Conservation (phyloP, 2,888 invertebrate species). For the Chouioia cunea region DNA sequence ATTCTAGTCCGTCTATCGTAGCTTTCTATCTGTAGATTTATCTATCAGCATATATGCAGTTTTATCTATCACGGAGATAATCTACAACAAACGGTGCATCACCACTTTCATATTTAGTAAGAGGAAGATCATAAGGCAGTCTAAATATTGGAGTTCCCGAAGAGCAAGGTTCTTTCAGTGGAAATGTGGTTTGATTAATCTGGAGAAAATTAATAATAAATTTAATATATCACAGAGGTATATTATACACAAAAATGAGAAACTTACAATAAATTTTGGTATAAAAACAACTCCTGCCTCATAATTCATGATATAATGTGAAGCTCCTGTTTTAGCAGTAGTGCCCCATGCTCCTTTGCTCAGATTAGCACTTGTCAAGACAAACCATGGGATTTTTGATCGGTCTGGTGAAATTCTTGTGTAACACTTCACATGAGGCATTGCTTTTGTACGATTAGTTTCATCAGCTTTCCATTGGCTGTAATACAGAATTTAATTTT, state of each 20-base stretch:
- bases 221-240: not conserved
- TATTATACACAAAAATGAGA: conserved; percentile 2
- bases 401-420: conserved; percentile 79
- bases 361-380: conserved; percentile 93
- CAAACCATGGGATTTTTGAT: conserved; percentile 82
- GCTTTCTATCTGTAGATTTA: not conserved
- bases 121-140: conserved; percentile 87
- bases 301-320: conserved; percentile 81
- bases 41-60: conserved; percentile 34
- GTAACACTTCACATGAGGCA: conserved; percentile 97
- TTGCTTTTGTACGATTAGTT: conserved; percentile 81
- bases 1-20: too few relatives aligned
- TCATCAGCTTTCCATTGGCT: conserved; percentile 88
- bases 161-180: conserved; percentile 64
- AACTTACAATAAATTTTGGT: conserved; percentile 84
- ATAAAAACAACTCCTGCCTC: conserved; percentile 92
- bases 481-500: conserved; percentile 39
- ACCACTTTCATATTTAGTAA: conserved; percentile 76
- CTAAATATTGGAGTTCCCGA: conserved; percentile 70
- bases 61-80: conserved; percentile 65
- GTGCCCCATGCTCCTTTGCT: conserved; percentile 98
- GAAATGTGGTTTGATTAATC: conserved; percentile 76
- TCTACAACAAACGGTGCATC: conserved; percentile 81
- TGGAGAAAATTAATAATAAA: conserved; percentile 61
- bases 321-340: conserved; percentile 68